A percentile compares a stretch with the other conserved stretches of the same genome.
Evolutionary conservation across 2,797 vertebrate species (phyloP).

Genomic region (Falco concolor): DNA sequence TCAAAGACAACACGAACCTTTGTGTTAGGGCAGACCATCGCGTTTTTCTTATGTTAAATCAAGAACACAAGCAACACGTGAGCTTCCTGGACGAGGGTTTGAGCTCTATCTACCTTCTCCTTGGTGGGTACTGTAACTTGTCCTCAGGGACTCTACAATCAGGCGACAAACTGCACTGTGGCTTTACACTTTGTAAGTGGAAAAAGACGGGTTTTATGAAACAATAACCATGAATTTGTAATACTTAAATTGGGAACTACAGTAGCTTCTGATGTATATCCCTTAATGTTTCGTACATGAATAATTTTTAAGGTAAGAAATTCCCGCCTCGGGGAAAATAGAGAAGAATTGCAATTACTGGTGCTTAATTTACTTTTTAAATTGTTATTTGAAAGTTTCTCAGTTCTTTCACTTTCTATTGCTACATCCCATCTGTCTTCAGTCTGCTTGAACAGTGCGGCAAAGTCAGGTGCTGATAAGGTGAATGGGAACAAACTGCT

Average conservation of each 20-base stretch:
- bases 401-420: neutral
- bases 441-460: neutral
- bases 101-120: neutral
- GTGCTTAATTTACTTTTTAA: neutral
- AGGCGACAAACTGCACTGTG: neutral
- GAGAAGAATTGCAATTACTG: neutral
- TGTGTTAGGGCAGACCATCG: neutral
- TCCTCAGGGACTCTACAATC: neutral
- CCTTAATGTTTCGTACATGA: neutral
- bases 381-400: neutral
- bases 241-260: neutral
- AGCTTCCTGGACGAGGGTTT: neutral
- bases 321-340: neutral
- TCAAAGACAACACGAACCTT: fast-evolving
- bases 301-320: neutral
- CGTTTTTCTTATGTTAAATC: fast-evolving
- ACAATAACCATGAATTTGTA: neutral
- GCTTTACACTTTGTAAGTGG: neutral
- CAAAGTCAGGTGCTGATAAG: neutral
- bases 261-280: neutral
- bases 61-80: neutral
- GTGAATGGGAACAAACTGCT: neutral
- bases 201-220: neutral
- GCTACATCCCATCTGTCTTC: neutral
- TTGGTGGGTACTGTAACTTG: neutral